Conservation (phyloP, 2,888 invertebrate genomes). For the Oscheius myriophilus region DNA sequence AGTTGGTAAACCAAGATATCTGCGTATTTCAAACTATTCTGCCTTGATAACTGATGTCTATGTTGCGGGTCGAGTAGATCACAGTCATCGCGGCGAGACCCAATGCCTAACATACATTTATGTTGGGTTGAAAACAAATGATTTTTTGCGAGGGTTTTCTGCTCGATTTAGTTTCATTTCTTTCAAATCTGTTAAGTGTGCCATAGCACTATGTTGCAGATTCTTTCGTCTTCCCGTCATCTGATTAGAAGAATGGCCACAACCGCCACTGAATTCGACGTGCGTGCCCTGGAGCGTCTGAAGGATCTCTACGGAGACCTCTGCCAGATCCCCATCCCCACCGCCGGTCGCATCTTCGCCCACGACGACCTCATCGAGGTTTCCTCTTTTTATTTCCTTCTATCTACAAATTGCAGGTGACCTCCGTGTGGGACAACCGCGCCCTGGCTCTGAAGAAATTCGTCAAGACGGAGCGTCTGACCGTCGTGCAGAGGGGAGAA, state of each 20-base stretch:
- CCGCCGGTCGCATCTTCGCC: slow-evolving; percentile 45
- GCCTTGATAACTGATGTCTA: no score
- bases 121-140: no score
- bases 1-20: no score
- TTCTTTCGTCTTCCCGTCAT: not conserved
- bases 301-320: slow-evolving; percentile 59
- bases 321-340: slow-evolving; percentile 53
- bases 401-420: slow-evolving; percentile 36
- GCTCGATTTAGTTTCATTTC: no score
- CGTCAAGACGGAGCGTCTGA: slow-evolving; percentile 41
- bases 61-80: no score
- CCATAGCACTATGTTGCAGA: no score
- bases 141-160: no score
- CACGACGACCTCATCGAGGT: slow-evolving; percentile 28
- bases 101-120: no score
- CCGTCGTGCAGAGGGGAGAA: slow-evolving; percentile 30
- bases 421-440: slow-evolving; percentile 60
- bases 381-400: not conserved
- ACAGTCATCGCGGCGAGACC: no score
- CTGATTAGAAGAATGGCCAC: slow-evolving; percentile 9
- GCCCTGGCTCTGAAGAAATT: slow-evolving; percentile 56
- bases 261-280: slow-evolving; percentile 44
- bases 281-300: slow-evolving; percentile 48
- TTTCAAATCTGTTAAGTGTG: no score
- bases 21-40: no score